A percentile compares a stretch with the other conserved stretches of the same genome.
Conservation (phyloP, 2,113 vertebrate species). For the Oreochromis niloticus region DNA sequence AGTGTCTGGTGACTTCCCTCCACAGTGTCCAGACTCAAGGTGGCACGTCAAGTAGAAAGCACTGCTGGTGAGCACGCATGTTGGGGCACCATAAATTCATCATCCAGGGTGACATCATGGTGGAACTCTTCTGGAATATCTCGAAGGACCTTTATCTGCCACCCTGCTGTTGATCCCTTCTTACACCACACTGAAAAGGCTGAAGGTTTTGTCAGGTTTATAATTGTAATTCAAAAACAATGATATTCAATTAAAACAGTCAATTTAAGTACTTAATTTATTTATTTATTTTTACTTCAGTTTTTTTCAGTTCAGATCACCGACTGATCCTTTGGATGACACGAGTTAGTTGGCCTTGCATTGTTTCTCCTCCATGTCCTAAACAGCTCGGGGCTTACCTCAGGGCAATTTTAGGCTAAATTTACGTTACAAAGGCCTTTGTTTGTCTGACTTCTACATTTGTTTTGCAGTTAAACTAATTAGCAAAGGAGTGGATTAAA, state of each 20-base stretch:
- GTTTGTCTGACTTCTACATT: background rate
- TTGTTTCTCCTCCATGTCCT: background rate
- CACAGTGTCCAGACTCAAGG: background rate
- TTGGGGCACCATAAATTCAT: background rate
- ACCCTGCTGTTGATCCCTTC: background rate
- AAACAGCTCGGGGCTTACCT: background rate
- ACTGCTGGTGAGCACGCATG: background rate
- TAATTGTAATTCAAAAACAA: background rate
- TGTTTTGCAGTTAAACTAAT: background rate
- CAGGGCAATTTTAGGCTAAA: background rate
- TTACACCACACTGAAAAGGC: background rate
- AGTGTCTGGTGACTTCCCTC: background rate
- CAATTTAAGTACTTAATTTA: accelerated
- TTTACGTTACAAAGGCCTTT: background rate
- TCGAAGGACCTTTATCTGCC: background rate
- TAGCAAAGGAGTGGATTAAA: background rate
- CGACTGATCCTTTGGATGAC: background rate
- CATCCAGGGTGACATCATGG: background rate
- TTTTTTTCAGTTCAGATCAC: background rate
- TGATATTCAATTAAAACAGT: background rate
- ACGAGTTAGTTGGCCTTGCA: background rate
- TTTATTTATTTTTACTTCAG: background rate
- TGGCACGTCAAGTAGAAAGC: background rate
- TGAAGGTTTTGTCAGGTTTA: background rate
- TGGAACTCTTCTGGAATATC: background rate